Evolutionary conservation across 2,797 vertebrate genomes (phyloP).

Genomic region (Micropoecilia bifurca): DNA sequence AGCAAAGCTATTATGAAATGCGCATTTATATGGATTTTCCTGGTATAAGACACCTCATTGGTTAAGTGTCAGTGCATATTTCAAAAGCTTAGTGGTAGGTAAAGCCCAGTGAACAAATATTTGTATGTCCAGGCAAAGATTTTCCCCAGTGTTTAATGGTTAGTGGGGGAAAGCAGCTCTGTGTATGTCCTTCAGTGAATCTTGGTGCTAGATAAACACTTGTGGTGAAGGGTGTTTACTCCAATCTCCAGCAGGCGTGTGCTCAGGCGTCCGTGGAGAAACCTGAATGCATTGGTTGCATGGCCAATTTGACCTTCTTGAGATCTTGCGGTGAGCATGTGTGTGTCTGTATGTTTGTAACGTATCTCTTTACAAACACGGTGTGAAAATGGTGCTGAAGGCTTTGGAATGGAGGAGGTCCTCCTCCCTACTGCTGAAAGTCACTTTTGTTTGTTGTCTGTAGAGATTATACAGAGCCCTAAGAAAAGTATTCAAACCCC

Average conservation of each 20-base stretch:
- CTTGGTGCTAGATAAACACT: conserved; percentile 68
- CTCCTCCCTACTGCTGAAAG: conserved; percentile 55
- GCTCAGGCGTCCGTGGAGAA: conserved; percentile 60
- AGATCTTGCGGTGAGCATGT: conserved; percentile 65
- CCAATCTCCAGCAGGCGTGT: conserved; percentile 62
- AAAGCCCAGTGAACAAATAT: conserved; percentile 77
- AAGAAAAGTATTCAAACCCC: neutral
- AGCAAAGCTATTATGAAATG: conserved; percentile 40
- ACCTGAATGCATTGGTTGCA: conserved; percentile 64
- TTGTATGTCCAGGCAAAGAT: conserved; percentile 75
- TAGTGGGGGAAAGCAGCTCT: conserved; percentile 63
- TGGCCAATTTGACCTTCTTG: conserved; percentile 76
- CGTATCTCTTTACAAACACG: conserved; percentile 66
- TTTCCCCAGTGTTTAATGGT: conserved; percentile 67
- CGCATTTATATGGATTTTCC: conserved; percentile 34
- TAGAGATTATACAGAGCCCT: conserved; percentile 20
- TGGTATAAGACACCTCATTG: conserved; percentile 33
- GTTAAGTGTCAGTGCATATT: conserved; percentile 67
- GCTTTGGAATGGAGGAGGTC: conserved; percentile 18
- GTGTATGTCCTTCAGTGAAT: conserved; percentile 74
- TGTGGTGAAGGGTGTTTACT: conserved; percentile 77
- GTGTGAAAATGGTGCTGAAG: conserved; percentile 45
- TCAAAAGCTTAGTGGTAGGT: conserved; percentile 73
- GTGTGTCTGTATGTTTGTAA: conserved; percentile 56
- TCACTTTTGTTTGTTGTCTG: conserved; percentile 62